Conservation (phyloP, 2,113 vertebrate species). For the Eclectus roratus region DNA sequence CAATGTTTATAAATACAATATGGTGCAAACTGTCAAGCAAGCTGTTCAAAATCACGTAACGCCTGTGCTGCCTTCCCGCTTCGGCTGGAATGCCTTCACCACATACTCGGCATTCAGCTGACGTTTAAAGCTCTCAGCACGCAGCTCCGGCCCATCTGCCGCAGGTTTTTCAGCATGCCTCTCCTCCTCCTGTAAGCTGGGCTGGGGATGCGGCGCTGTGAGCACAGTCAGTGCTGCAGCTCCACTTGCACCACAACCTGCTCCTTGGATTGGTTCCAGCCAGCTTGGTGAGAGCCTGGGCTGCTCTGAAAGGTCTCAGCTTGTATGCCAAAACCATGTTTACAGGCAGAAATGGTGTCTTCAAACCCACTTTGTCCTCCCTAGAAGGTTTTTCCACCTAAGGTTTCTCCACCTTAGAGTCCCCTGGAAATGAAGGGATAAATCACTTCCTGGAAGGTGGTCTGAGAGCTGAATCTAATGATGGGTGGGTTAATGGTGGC, state of each 20-base stretch:
- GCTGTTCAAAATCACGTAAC: conserved; percentile 55
- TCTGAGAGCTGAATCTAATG: too few species aligned
- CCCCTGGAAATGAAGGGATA: not conserved
- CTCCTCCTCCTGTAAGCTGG: not conserved
- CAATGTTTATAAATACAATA: conserved; percentile 62
- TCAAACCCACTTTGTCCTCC: not conserved
- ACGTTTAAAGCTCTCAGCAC: not conserved
- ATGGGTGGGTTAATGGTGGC: not conserved
- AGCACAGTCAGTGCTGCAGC: rapidly evolving
- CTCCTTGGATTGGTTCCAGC: rapidly evolving
- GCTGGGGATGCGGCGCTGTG: rapidly evolving
- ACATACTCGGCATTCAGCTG: not conserved
- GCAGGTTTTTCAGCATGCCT: not conserved
- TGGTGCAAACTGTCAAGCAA: conserved; percentile 63
- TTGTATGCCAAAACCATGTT: rapidly evolving
- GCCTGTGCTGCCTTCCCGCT: not conserved
- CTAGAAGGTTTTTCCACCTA: not conserved
- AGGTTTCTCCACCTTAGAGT: not conserved
- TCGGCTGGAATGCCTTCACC: not conserved
- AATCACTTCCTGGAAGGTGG: not conserved
- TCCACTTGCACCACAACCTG: rapidly evolving
- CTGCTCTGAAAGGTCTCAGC: rapidly evolving
- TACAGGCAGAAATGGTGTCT: rapidly evolving
- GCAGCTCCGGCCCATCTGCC: not conserved
- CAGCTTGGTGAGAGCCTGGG: rapidly evolving